Base-by-base conservation (phyloP, 2,888 invertebrate genomes). In the Agrochola macilenta region DNA sequence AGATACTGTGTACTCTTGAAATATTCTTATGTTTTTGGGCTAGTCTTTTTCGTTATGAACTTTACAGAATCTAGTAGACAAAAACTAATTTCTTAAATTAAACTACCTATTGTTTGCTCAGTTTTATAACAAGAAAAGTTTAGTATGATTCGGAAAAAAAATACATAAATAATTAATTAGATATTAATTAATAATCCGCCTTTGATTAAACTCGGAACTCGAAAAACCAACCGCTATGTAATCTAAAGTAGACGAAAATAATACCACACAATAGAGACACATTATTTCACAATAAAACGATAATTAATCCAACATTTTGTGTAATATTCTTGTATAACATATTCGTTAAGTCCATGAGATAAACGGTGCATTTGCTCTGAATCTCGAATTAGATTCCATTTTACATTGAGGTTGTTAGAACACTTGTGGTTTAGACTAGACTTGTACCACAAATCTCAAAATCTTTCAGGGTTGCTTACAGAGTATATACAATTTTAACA, bases 401-500 rank as follows among this genome's bases (percentile, higher is more conserved):
- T 35, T 57, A 83, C 58, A 73, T 58, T 35, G n/a, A 14, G 12
- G 66, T n/a, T 58, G 17, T 43, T 49, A 17, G 49, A 46, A 35
- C 8, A n/a, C 20, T 26, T 77, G 69, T 26, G 65, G 73, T 82
- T 35, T 20, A 46, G 35, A 46, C 57, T 43, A 70, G 30, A 66
- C 52, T 52, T 14, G n/a, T 9, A 39, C 63, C 61, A 68, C 61
- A 76, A 65, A 81, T 58, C 43, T 43, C 26, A 35, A 35, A 35
- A 35, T 35, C 3, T 65, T 58, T 63, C 23, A 57, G 49, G 35
- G 4, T 49, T 81, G 30, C 57, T 39, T 46, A 63, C 49, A 58
- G 8, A 70, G 39, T n/a, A 63, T 63, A 81, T 76, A 61, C 30
- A 61, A 49, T 57, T 69, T 76, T 61, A 76, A 81, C 12, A 43